These are phyloP conservation scores for Muraenolepis orangiensis DNA, from an alignment of 2,797 vertebrate species.

Conservation along the genomic window DNA sequence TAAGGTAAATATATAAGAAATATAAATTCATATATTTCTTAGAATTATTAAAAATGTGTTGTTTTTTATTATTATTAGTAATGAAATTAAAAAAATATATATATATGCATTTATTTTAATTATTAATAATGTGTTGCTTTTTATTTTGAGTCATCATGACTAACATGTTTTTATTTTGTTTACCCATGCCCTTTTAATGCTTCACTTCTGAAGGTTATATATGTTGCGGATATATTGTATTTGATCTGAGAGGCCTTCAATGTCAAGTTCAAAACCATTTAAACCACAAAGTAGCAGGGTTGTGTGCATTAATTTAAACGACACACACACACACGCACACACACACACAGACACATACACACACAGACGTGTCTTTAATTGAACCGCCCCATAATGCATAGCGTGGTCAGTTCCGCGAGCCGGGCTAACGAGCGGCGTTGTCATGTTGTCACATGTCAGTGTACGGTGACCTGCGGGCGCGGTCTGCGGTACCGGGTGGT, in stretches of 20 bases:
- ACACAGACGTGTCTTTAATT: background rate
- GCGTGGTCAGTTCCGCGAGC: too few relatives aligned
- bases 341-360: too few relatives aligned
- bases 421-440: background rate
- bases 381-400: too few relatives aligned
- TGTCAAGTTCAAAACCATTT: background rate
- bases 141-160: background rate
- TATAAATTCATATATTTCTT: too few relatives aligned
- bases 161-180: background rate
- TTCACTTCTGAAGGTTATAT: background rate
- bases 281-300: background rate
- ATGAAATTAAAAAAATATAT: too few relatives aligned
- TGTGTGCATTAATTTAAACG: background rate
- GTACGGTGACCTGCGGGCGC: constrained; percentile 89
- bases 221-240: background rate
- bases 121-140: background rate
- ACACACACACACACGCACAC: background rate
- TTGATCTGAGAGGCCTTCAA: background rate
- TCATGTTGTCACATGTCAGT: constrained; percentile 77
- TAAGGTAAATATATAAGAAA: too few relatives aligned
- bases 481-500: constrained; percentile 90
- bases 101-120: too few relatives aligned
- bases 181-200: background rate
- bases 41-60: too few relatives aligned
- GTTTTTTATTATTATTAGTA: too few relatives aligned